Percentiles rank a stretch among this genome's conserved stretches.
phyloP scores from a whole-genome alignment of 2,888 invertebrate species.

The Plusia festucae region DNA sequence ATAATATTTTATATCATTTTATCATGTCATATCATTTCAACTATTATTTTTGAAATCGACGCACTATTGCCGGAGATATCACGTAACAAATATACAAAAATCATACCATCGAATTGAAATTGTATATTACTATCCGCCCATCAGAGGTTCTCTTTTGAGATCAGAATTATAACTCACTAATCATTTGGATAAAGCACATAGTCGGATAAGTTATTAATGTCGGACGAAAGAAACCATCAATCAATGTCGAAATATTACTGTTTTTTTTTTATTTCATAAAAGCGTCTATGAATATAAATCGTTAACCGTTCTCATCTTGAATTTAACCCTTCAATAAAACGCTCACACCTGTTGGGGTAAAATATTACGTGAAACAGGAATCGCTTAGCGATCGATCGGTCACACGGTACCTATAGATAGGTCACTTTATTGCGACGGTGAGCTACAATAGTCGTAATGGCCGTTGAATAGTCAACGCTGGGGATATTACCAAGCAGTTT shows the following conservation, averaged over 20 bases:
- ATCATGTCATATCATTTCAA: too few species aligned
- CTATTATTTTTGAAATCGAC: too few species aligned
- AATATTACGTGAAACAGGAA: conserved; percentile 23
- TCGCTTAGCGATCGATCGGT: conserved; percentile 15
- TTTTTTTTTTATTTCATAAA: not conserved
- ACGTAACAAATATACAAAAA: too few species aligned
- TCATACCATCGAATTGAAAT: too few species aligned
- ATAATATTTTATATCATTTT: too few species aligned
- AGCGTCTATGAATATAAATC: not conserved
- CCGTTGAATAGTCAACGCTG: not conserved
- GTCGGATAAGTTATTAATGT: too few species aligned
- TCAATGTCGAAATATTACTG: not conserved
- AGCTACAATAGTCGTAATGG: conserved; percentile 7
- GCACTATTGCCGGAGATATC: too few species aligned
- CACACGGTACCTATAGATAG: not conserved
- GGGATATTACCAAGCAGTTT: not conserved
- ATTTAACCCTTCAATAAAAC: not conserved
- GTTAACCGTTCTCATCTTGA: not conserved
- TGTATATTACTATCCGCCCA: too few species aligned
- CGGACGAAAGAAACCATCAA: not conserved
- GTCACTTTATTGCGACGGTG: not conserved
- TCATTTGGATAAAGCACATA: too few species aligned
- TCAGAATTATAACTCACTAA: too few species aligned
- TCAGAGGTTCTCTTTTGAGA: too few species aligned
- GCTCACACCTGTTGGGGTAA: conserved; percentile 26